phyloP scores from a whole-genome alignment of 2,113 vertebrate genomes.

The Micromys minutus region DNA sequence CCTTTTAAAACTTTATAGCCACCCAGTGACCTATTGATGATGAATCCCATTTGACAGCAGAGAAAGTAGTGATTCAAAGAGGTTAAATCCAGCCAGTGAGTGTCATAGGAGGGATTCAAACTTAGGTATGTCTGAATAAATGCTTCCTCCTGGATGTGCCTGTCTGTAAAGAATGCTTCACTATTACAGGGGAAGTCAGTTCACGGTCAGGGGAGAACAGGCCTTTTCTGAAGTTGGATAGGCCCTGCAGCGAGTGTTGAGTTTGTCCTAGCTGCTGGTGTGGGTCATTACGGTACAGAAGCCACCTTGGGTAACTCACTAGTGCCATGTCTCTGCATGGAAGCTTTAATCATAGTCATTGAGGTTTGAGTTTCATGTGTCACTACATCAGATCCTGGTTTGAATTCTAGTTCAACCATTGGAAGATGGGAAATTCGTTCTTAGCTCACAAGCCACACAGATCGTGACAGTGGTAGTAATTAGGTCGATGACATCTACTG shows the following conservation, averaged over 20 bases:
- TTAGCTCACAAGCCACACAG: not conserved
- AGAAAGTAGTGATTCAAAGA: not conserved
- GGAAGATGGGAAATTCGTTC: not conserved
- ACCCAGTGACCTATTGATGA: not conserved
- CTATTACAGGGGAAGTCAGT: not conserved
- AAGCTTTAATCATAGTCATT: not conserved
- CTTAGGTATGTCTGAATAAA: not conserved
- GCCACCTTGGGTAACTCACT: rapidly evolving
- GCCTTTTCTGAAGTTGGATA: not conserved
- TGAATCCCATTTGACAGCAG: not conserved
- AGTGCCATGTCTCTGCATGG: not conserved
- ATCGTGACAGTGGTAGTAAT: not conserved
- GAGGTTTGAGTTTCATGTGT: not conserved
- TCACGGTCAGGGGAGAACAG: no score
- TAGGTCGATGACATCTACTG: not conserved
- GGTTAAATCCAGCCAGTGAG: not conserved
- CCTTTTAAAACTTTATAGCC: not conserved
- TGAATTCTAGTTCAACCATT: not conserved
- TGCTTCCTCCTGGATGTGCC: not conserved
- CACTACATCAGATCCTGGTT: not conserved
- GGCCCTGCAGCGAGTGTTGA: not conserved
- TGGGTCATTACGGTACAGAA: not conserved
- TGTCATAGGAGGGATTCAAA: not conserved
- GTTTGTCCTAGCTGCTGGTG: rapidly evolving
- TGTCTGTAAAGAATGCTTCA: not conserved